A percentile compares a stretch with the other conserved stretches of the same genome.
These are phyloP conservation scores for Euwallacea fornicatus DNA, from an alignment of 1,140 invertebrate species.

Conservation along the genomic window DNA sequence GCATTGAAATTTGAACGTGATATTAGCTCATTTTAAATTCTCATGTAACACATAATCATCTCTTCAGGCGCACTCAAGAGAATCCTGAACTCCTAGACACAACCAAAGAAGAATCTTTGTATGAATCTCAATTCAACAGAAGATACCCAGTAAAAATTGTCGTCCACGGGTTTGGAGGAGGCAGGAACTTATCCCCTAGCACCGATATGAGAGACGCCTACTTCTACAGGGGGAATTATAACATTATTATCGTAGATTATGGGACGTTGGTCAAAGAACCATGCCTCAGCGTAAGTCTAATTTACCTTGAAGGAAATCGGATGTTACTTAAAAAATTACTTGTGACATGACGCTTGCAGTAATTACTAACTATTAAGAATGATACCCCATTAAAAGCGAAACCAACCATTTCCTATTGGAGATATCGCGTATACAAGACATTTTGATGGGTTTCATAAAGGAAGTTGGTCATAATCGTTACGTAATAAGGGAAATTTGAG, in stretches of 20 bases:
- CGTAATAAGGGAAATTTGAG: too few relatives aligned
- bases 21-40: too few relatives aligned
- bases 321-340: too few relatives aligned
- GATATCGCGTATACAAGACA: too few relatives aligned
- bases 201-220: constrained; percentile 81
- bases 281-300: constrained; percentile 62
- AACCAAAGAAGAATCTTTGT: constrained; percentile 66
- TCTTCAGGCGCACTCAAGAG: constrained; percentile 71
- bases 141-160: constrained; percentile 77
- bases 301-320: too few relatives aligned
- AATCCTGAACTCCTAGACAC: constrained; percentile 72
- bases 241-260: constrained; percentile 87
- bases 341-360: too few relatives aligned
- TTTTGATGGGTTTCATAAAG: too few relatives aligned
- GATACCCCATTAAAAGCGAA: too few relatives aligned
- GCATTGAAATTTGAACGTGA: too few relatives aligned
- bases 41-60: background rate
- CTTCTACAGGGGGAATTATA: constrained; percentile 77
- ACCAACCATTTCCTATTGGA: too few relatives aligned
- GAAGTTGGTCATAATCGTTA: too few relatives aligned
- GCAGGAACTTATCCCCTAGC: constrained; percentile 74
- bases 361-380: too few relatives aligned
- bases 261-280: constrained; percentile 77
- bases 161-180: constrained; percentile 82
- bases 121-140: constrained; percentile 70